These are phyloP conservation scores for Gisinianus flammeolus DNA, from an alignment of 2,888 invertebrate genomes.

Conservation along the genomic window DNA sequence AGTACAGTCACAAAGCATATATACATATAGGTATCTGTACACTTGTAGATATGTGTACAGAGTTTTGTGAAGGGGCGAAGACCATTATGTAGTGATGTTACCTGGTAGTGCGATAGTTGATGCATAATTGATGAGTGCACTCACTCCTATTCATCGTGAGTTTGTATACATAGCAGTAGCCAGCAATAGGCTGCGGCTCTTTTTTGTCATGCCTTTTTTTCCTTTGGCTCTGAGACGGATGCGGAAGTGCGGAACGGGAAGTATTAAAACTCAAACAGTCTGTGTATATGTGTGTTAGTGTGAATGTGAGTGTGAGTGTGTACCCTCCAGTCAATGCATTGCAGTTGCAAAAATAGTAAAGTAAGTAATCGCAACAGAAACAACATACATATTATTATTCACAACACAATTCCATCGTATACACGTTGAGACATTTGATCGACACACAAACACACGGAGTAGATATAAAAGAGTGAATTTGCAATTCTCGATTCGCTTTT, in stretches of 20 bases:
- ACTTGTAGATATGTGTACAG: not conserved
- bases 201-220: not conserved
- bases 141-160: not conserved
- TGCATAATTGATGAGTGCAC: constrained; percentile 16
- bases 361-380: not conserved
- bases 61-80: not conserved
- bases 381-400: not conserved
- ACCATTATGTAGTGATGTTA: not conserved
- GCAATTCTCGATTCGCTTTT: not conserved
- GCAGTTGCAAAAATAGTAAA: not conserved
- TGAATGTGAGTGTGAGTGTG: not conserved
- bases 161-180: not conserved
- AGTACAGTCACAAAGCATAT: not conserved
- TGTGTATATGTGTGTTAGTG: not conserved
- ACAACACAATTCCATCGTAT: not conserved
- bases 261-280: not conserved
- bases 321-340: not conserved
- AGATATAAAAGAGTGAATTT: not conserved
- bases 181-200: not conserved
- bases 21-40: not conserved
- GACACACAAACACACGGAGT: not conserved
- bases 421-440: not conserved
- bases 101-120: not conserved
- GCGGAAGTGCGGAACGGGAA: not conserved
- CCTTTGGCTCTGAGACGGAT: not conserved